phyloP scores from a whole-genome alignment of 2,797 vertebrate genomes.

The Heteromormyrus szaboi region DNA sequence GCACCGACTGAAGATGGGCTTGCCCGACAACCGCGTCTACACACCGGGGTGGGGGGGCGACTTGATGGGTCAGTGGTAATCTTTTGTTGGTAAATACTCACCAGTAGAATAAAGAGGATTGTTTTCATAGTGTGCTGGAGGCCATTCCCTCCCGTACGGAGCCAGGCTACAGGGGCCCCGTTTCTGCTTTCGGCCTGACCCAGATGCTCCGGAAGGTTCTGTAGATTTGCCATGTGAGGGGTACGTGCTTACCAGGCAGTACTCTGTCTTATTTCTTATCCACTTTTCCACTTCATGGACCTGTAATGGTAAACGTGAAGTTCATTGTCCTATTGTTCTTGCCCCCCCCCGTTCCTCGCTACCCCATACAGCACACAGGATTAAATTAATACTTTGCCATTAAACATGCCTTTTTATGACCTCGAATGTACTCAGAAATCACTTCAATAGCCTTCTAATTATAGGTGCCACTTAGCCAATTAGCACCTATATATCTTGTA shows the following conservation, averaged over 20 bases:
- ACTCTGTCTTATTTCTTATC: neutral
- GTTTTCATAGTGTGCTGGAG: neutral
- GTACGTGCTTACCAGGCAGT: neutral
- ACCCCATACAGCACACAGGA: neutral
- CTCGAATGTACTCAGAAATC: constrained; percentile 6
- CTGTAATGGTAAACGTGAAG: neutral
- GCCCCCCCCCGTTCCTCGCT: neutral
- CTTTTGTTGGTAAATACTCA: constrained; percentile 14
- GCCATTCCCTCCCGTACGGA: neutral
- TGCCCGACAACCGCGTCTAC: neutral
- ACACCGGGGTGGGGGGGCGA: neutral
- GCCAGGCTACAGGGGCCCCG: neutral
- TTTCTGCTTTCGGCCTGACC: neutral
- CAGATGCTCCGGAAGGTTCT: neutral
- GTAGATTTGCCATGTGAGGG: neutral
- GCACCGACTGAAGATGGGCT: neutral
- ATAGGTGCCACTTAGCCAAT: constrained; percentile 29
- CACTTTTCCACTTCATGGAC: neutral
- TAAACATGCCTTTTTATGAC: constrained; percentile 12
- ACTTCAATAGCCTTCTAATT: constrained; percentile 19
- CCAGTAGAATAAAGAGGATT: neutral
- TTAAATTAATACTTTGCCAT: constrained; percentile 11
- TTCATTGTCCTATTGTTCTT: neutral
- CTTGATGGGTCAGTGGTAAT: neutral
- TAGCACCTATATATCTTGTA: constrained; percentile 45